These are phyloP conservation scores for Propsilocerus akamusi DNA, from an alignment of 1,140 invertebrate genomes.

Conservation along the genomic window DNA sequence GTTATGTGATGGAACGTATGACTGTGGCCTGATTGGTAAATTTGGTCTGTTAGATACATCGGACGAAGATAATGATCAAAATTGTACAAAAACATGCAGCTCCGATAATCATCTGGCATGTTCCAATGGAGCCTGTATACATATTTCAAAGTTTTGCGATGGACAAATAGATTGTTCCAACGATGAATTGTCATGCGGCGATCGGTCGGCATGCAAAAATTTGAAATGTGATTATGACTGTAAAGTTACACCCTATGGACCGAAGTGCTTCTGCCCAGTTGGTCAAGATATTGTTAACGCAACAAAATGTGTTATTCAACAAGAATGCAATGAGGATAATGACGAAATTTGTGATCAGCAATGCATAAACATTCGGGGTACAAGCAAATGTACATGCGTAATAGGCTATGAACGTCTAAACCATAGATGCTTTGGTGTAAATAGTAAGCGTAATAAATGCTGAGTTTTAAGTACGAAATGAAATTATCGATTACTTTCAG, in stretches of 20 bases:
- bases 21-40: background rate
- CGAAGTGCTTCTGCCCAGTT: conserved; percentile 50
- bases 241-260: conserved; percentile 40
- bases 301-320: conserved; percentile 5
- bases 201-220: conserved; percentile 27
- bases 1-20: background rate
- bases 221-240: conserved; percentile 45
- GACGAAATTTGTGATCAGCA: conserved; percentile 61
- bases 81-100: conserved; percentile 26
- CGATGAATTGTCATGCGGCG: conserved; percentile 31
- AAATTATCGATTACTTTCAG: conserved; percentile 8
- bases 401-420: conserved; percentile 44
- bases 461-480: background rate
- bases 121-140: conserved; percentile 47
- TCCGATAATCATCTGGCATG: conserved; percentile 42
- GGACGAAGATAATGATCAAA: conserved; percentile 8
- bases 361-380: conserved; percentile 52
- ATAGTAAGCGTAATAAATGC: conserved; percentile 31
- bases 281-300: conserved; percentile 34
- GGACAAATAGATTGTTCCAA: conserved; percentile 55
- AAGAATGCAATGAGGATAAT: background rate
- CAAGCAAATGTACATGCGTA: conserved; percentile 55
- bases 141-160: conserved; percentile 59
- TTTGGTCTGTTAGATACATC: background rate
- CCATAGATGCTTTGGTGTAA: conserved; percentile 39